Base-by-base conservation (phyloP, 2,113 vertebrate genomes). In the Atractosteus spatula region DNA sequence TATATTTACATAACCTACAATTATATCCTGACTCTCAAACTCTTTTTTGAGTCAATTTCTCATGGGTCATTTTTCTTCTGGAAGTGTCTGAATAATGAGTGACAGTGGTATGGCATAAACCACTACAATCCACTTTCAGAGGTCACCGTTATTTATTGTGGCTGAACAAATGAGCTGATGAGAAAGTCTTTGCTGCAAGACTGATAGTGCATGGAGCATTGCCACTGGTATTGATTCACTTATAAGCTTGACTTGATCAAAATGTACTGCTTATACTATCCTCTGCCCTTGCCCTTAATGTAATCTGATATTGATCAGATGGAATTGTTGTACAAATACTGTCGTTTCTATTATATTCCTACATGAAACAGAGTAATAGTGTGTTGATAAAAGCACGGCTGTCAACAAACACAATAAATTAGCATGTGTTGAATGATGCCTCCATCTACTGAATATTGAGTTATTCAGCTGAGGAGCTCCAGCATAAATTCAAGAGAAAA, bases 141-240 rank as follows among this genome's bases (percentile, higher is more conserved):
- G 82, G 78, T 79, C 72, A 51, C 47, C 82, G 78, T 82, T 86
- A 80, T 89, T 86, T 86, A 82, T 77, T 61, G 69, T 74, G 77
- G 80, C 70, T 81, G 84, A 82, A 82, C 85, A 86, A 85, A 83
- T 82, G 74, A 74, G 54, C 70, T 77, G 81, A 87, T 84, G 80
- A 87, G 80, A 85, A 75, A 73, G 79, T 75, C 74, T 29, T 82
- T 44, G 65, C n/a, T 68, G 69, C 59, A 56, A 62, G 54, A 73
- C 75, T 84, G 81, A 84, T 78, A 79, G 76, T 77, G 74, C 80
- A 71, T 75, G 73, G 7, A 3, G 64, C 71, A 73, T 64, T 83
- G 83, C 79, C 12, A n/a, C 57, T 13, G 14, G 76, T 79, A 87
- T 87, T 42, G 82, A 90, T 87, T 83, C 63, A 11, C 62, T 74